Base-by-base conservation (phyloP, 2,113 vertebrate species). In the Chroicocephalus ridibundus region DNA sequence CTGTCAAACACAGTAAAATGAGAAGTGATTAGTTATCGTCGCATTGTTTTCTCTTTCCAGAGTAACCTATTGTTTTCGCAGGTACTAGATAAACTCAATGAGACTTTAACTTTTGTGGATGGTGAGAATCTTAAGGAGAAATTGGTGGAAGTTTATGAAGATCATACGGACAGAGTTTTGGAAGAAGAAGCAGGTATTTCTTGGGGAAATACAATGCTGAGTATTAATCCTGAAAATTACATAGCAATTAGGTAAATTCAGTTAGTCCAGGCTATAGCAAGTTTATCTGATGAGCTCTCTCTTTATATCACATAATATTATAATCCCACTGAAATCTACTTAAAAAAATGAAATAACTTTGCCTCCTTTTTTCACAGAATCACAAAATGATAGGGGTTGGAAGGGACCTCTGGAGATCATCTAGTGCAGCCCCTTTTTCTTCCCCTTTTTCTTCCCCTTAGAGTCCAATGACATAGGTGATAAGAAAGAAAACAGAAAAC, bases 91-190 rank as follows among this genome's bases (percentile, higher is more conserved):
- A 93, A 84, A 61, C 94, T 98, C 62, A 98, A 94, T 86, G 94
- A 97, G 90, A 98, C 98, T 11, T 94, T 98, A 96, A 98, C 93
- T 69, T 98, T 98, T 91, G 96, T 98, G 94, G 95, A 97, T 42
- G 94, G 96, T 64, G 89, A 97, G 84, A 97, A 97, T 72, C 82
- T 98, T 62, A 97, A 97, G 91, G 93, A 98, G 47, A 95, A 98
- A 40, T 24, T 68, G 83, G n/a, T 82, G 38, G 90, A 95, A 76
- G 72, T 86, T 49, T 58, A 25, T 68, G 95, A 94, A 72, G 92
- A 85, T 71, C 16, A 64, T 47, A 76, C 8, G 55, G 94, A 96
- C n/a, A 88, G 74, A 94, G 86, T 91, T 80, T 83, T 91, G 70
- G 89, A 94, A 86, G 76, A 96, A 26, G 88, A 92, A 94, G 44